These are phyloP conservation scores for Pristionchus japonicus DNA, from an alignment of 2,888 invertebrate genomes.

Conservation along the genomic window DNA sequence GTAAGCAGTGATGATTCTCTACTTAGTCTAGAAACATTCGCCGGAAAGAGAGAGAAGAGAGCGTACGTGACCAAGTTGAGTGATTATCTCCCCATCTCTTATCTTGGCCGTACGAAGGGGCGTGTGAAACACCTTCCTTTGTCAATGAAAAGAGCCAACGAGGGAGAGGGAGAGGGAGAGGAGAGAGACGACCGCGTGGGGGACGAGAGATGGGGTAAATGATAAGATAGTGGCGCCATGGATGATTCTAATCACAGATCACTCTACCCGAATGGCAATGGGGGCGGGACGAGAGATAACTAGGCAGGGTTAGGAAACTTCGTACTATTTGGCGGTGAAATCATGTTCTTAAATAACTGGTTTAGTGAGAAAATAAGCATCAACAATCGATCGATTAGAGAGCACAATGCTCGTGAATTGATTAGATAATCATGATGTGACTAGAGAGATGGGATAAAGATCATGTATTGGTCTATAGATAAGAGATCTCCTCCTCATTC, in stretches of 20 bases:
- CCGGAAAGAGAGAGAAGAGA: not conserved
- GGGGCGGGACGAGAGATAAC: not conserved
- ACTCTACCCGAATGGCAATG: not conserved
- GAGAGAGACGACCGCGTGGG: not conserved
- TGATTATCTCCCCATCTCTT: not conserved
- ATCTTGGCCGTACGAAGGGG: not conserved
- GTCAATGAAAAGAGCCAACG: slow-evolving; percentile 13
- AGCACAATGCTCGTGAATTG: slow-evolving; percentile 83
- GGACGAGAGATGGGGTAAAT: not conserved
- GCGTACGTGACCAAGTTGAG: not conserved
- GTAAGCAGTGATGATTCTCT: too few species aligned
- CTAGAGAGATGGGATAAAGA: not conserved
- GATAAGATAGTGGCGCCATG: not conserved
- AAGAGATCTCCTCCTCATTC: slow-evolving; percentile 36
- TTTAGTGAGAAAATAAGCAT: not conserved
- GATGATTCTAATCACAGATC: not conserved
- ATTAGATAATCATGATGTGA: slow-evolving; percentile 85
- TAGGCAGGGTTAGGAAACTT: not conserved
- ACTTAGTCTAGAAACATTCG: too few species aligned
- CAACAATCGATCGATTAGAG: not conserved
- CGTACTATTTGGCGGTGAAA: not conserved
- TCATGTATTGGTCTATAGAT: slow-evolving; percentile 9
- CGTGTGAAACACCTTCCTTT: not conserved
- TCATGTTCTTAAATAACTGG: not conserved
- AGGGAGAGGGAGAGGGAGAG: slow-evolving; percentile 2